A percentile compares a stretch with the other conserved stretches of the same genome.
Conservation (phyloP, 64 coral and sea anemone species). For the Actinia equina region DNA sequence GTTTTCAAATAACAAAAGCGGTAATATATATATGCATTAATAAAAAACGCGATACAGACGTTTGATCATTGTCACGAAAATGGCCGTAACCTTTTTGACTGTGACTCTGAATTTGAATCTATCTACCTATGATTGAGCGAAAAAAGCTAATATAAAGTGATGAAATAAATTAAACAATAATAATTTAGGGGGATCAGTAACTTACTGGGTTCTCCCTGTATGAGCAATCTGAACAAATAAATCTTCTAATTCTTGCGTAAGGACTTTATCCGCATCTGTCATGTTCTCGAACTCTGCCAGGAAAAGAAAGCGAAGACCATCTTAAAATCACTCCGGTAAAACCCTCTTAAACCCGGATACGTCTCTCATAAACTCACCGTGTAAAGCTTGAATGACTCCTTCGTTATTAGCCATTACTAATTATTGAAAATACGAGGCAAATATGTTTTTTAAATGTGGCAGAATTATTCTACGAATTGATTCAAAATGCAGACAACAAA, state of each 20-base stretch:
- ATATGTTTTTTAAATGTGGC: conserved; percentile 20
- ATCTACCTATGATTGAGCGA: neutral
- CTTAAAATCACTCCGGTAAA: conserved; percentile 11
- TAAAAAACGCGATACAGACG: neutral
- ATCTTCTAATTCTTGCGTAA: conserved; percentile 89
- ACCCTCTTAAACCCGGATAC: neutral
- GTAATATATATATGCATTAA: neutral
- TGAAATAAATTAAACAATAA: neutral
- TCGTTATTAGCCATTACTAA: conserved; percentile 87
- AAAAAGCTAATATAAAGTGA: neutral
- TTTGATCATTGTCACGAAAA: neutral
- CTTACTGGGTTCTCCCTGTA: conserved; percentile 91
- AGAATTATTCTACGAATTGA: conserved; percentile 35
- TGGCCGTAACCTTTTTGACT: neutral
- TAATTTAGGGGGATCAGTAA: neutral
- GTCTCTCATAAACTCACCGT: conserved; percentile 43
- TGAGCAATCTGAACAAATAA: conserved; percentile 85
- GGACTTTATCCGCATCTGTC: conserved; percentile 75
- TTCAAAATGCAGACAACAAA: conserved; percentile 71
- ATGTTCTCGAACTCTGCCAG: conserved; percentile 93
- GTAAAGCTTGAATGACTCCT: conserved; percentile 81
- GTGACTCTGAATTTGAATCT: neutral
- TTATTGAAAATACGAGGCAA: conserved; percentile 25
- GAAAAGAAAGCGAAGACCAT: conserved; percentile 41
- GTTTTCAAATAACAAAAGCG: neutral